phyloP scores from a whole-genome alignment of 2,797 vertebrate genomes.

The Aphelocoma californica region DNA sequence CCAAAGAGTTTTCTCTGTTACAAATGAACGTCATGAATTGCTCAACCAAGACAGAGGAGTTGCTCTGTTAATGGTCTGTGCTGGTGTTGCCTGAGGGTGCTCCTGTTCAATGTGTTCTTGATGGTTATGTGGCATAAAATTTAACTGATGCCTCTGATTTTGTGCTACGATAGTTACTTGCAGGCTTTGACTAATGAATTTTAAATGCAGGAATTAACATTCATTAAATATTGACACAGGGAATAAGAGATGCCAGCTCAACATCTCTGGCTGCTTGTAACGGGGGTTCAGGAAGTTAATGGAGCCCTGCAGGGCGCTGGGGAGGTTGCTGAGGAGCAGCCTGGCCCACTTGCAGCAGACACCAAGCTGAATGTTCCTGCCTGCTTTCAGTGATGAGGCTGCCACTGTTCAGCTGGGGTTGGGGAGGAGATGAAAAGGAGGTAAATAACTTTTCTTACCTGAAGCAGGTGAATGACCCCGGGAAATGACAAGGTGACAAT shows the following conservation, averaged over 20 bases:
- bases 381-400: neutral
- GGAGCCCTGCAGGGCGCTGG: slow-evolving; percentile 10
- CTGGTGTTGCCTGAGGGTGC: neutral
- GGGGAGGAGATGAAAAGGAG: neutral
- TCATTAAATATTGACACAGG: slow-evolving; percentile 55
- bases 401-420: neutral
- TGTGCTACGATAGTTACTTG: slow-evolving; percentile 1
- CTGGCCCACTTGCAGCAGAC: neutral
- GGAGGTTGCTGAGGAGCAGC: neutral
- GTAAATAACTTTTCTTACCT: slow-evolving; percentile 31
- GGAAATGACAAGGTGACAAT: neutral
- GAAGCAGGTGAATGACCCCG: neutral
- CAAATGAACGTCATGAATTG: neutral
- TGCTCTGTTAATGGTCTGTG: neutral
- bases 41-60: neutral
- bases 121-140: neutral
- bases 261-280: neutral
- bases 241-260: slow-evolving; percentile 10
- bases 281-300: neutral
- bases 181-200: slow-evolving; percentile 38
- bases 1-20: neutral
- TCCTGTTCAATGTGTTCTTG: neutral
- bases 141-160: slow-evolving; percentile 5
- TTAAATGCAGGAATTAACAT: slow-evolving; percentile 49
- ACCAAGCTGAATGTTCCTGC: neutral